A percentile compares a stretch with the other conserved stretches of the same genome.
phyloP scores from a whole-genome alignment of 2,888 invertebrate species.

The Ganaspis brasiliensis region DNA sequence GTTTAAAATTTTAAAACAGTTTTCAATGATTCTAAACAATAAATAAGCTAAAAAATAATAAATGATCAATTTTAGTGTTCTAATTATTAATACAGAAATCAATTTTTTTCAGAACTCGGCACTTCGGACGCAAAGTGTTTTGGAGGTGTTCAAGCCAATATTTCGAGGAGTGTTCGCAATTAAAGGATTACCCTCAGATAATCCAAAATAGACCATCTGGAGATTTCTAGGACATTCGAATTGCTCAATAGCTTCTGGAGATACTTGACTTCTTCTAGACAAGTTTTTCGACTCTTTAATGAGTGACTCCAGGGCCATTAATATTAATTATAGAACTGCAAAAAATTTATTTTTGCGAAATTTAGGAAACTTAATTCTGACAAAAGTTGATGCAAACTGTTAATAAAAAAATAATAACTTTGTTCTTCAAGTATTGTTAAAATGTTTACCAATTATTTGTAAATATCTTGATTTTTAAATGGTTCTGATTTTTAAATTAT shows the following conservation, averaged over 20 bases:
- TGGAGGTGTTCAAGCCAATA: slow-evolving; percentile 88
- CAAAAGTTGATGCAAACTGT: no score
- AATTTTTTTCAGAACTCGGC: slow-evolving; percentile 87
- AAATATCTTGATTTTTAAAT: no score
- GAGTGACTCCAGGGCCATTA: slow-evolving; percentile 11
- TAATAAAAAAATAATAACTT: no score
- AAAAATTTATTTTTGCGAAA: background rate
- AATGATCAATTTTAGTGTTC: background rate
- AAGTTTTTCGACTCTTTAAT: slow-evolving; percentile 7
- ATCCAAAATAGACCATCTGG: slow-evolving; percentile 57
- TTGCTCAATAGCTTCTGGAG: background rate
- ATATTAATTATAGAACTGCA: background rate
- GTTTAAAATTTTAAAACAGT: background rate
- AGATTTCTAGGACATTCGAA: slow-evolving; percentile 7
- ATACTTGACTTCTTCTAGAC: slow-evolving; percentile 4
- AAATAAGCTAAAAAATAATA: background rate
- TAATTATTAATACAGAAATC: background rate
- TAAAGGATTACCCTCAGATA: slow-evolving; percentile 84
- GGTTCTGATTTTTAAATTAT: no score
- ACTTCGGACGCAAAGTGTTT: slow-evolving; percentile 86
- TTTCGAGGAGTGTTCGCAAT: slow-evolving; percentile 88
- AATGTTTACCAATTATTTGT: no score
- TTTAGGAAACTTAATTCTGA: no score
- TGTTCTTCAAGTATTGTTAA: no score
- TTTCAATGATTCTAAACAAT: background rate